A percentile compares a stretch with the other conserved stretches of the same genome.
Conservation (phyloP, 64 coral and sea anemone genomes). For the Trachythela sp. region DNA sequence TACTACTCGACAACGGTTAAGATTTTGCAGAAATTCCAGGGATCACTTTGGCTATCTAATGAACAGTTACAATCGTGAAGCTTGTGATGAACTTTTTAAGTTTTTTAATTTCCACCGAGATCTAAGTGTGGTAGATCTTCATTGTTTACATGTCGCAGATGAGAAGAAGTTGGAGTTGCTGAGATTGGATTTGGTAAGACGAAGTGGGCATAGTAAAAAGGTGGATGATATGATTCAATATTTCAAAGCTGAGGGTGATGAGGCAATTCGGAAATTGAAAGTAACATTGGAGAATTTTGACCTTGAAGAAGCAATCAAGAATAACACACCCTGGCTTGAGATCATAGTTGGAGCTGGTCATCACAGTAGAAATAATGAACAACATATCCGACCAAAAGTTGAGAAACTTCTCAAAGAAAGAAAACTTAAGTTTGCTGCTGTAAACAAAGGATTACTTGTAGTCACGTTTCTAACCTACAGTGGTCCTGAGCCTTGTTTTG, state of each 20-base stretch:
- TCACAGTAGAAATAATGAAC: slow-evolving; percentile 46
- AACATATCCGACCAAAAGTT: slow-evolving; percentile 60
- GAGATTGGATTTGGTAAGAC: too few species aligned
- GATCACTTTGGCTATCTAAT: slow-evolving; percentile 31
- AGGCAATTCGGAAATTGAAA: slow-evolving; percentile 48
- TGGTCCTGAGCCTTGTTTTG: slow-evolving; percentile 48
- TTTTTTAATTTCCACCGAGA: slow-evolving; percentile 49
- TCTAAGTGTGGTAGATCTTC: slow-evolving; percentile 60
- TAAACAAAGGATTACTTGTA: slow-evolving; percentile 47
- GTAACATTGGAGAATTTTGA: slow-evolving; percentile 35
- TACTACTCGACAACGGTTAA: neutral
- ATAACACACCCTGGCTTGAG: slow-evolving; percentile 42
- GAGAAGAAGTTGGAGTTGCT: neutral
- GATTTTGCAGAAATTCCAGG: neutral
- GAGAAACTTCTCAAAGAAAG: slow-evolving; percentile 11
- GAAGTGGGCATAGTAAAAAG: neutral
- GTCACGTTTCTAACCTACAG: slow-evolving; percentile 46
- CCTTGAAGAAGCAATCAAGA: neutral
- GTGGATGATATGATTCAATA: slow-evolving; percentile 7
- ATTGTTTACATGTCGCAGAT: slow-evolving; percentile 48
- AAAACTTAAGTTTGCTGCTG: neutral
- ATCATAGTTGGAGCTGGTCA: slow-evolving; percentile 68
- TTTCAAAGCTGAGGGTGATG: slow-evolving; percentile 21
- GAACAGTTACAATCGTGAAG: slow-evolving; percentile 22
- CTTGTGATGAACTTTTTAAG: slow-evolving; percentile 28